Percentiles rank a stretch among this genome's conserved stretches.
phyloP scores from a whole-genome alignment of 2,113 vertebrate species.

The Vidua chalybeata region DNA sequence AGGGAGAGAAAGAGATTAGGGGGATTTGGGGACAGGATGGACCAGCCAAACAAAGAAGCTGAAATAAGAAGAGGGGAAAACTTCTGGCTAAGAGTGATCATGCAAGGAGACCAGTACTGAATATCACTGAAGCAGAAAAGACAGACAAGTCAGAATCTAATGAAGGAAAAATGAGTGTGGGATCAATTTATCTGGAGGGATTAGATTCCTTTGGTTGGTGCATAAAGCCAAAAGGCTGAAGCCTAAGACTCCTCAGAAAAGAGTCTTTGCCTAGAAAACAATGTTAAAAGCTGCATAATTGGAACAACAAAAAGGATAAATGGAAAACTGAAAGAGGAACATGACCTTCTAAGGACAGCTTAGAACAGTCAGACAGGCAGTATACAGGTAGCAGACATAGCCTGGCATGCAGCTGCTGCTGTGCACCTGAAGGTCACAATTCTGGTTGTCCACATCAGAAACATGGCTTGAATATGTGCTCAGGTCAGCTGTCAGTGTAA shows the following conservation, averaged over 20 bases:
- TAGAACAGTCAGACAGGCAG: not conserved
- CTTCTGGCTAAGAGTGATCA: not conserved
- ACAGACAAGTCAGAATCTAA: not conserved
- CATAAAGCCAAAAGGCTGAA: not conserved
- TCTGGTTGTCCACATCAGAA: not conserved
- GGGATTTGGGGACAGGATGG: not conserved
- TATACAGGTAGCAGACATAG: not conserved
- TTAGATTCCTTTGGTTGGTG: not conserved
- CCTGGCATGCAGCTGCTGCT: not conserved
- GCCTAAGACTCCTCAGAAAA: not conserved
- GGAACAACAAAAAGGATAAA: not conserved
- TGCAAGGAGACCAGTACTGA: not conserved
- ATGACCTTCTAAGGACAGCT: not conserved
- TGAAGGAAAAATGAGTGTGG: not conserved
- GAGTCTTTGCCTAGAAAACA: not conserved
- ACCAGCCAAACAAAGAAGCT: not conserved
- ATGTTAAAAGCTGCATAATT: not conserved
- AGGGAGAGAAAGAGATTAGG: not conserved
- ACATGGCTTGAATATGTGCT: not conserved
- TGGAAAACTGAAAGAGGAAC: not conserved
- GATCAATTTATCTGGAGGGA: not conserved
- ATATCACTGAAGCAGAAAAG: not conserved
- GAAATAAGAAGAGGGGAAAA: not conserved
- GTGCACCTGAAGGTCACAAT: not conserved
- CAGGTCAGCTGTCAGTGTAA: not conserved